Evolutionary conservation across 2,797 vertebrate genomes (phyloP), one percentile per base, ranked within the genome.

Genomic region (Gymnoscopelus braueri): DNA sequence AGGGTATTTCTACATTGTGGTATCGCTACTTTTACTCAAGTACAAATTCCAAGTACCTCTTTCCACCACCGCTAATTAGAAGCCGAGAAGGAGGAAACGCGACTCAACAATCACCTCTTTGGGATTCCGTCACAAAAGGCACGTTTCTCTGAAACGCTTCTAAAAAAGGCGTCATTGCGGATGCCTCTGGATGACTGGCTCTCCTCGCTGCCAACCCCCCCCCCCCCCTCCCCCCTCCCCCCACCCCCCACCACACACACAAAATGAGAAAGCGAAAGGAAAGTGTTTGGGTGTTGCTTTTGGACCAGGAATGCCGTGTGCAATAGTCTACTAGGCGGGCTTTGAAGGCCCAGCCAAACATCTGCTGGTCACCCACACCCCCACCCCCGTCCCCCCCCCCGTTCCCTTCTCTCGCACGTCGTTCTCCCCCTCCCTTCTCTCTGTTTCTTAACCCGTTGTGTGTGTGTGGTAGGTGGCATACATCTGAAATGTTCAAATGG

Each of bases 341-440:
- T 94, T 95, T 95, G 91, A 93, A 92, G 90, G 84, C 6, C 35
- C 70, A 68, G 85, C 92, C 94, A 95, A 89, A 93, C 91, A 93
- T 94, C 91, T 94, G 92, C 84, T 84, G 80, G 74, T 79, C 86
- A 83, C 81, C 67, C 86, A 51, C 54, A 63, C 58, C 39, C 53
- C n/a, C 9, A 5, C 53, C 4, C 52, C 14, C 15, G 0, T 8
- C 26, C 15, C 50, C 35, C 35, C 56, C 12, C 53, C 52, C 49
- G 29, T 10, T 60, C 15, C 19, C 35, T 56, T 74, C 64, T 75
- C 67, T 82, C 65, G 39, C 9, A 44, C 39, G 39, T 82, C 44
- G 63, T 54, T 68, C 55, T 65, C 29, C 61, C 64, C 57, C 44
- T 61, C 48, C 51, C 52, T 51, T 62, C 68, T 23, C 47, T 62